Evolutionary conservation across 2,888 invertebrate species (phyloP).

Genomic region (Scotopteryx bipunctaria): DNA sequence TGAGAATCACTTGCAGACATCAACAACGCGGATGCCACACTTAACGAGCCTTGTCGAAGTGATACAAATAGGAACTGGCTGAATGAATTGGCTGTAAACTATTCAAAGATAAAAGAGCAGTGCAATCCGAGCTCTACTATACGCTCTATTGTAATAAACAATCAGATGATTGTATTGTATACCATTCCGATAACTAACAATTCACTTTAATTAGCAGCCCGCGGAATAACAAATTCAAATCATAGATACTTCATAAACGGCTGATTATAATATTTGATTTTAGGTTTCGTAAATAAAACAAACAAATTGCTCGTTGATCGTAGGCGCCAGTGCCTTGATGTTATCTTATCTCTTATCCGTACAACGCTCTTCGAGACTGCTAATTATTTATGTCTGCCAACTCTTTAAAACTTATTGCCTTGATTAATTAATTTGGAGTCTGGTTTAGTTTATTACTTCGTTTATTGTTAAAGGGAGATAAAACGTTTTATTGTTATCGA

Average conservation of each 20-base stretch:
- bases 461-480: slow-evolving; percentile 21
- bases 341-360: slow-evolving; percentile 44
- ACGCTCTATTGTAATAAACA: slow-evolving; percentile 55
- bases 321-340: slow-evolving; percentile 42
- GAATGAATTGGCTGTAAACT: slow-evolving; percentile 77
- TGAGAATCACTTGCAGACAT: slow-evolving; percentile 81
- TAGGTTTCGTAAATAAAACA: slow-evolving; percentile 29
- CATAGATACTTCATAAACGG: slow-evolving; percentile 12
- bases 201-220: slow-evolving; percentile 18
- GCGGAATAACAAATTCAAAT: slow-evolving; percentile 6
- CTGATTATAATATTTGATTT: slow-evolving; percentile 5
- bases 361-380: slow-evolving; percentile 39
- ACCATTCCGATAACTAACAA: slow-evolving; percentile 31
- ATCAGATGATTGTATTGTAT: slow-evolving; percentile 55
- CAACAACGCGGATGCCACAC: slow-evolving; percentile 77
- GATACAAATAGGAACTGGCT: slow-evolving; percentile 76
- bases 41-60: slow-evolving; percentile 82
- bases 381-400: slow-evolving; percentile 42
- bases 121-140: slow-evolving; percentile 56
- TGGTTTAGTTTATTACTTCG: slow-evolving; percentile 27
- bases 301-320: slow-evolving; percentile 36
- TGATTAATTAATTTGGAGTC: slow-evolving; percentile 37
- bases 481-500: slow-evolving; percentile 18
- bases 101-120: slow-evolving; percentile 69
- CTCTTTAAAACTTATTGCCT: slow-evolving; percentile 31